Base-by-base conservation (phyloP, 1,140 invertebrate species). In the Neotoxoptera formosana region DNA sequence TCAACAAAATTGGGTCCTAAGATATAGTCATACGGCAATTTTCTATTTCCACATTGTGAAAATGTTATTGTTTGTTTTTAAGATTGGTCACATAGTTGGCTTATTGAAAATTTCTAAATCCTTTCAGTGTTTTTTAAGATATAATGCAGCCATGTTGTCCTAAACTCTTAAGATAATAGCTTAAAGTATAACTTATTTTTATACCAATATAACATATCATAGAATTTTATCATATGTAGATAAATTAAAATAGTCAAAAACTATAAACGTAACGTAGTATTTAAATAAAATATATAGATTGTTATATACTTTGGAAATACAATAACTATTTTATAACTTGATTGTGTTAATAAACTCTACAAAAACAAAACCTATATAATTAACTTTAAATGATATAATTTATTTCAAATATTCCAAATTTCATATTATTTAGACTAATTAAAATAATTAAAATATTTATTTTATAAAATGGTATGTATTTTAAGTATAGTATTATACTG, bases 381-480 rank as follows among this genome's bases (percentile, higher is more conserved):
- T n/a, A n/a, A n/a, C 30, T 60, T 60, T 11, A 30, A 76, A 25
- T 30, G n/a, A 76, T 76, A 76, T 4, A n/a, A n/a, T 76, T 17
- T n/a, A 17, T 76, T 76, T 76, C 0, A n/a, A n/a, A 17, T 14
- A 76, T 76, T 34, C 14, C 17, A n/a, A n/a, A 76, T 34, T 17
- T n/a, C n/a, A 8, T 76, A 76, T 76, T 76, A 76, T 76, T 76
- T n/a, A 76, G 30, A 76, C n/a, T 76, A 76, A 76, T 76, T n/a
- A 76, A 76, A 76, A 17, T 76, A 76, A n/a, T n/a, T 76, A 76
- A 76, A 76, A 67, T 0, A 76, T 76, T n/a, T 76, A 76, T 76
- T 76, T n/a, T 14, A 56, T 67, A n/a, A 67, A n/a, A 67, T 67
- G 30, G 11, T 67, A 67, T 67, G 25, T 14, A n/a, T 67, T 67